These are phyloP conservation scores for Papilio xuthus DNA, from an alignment of 1,140 invertebrate species.

Conservation along the genomic window DNA sequence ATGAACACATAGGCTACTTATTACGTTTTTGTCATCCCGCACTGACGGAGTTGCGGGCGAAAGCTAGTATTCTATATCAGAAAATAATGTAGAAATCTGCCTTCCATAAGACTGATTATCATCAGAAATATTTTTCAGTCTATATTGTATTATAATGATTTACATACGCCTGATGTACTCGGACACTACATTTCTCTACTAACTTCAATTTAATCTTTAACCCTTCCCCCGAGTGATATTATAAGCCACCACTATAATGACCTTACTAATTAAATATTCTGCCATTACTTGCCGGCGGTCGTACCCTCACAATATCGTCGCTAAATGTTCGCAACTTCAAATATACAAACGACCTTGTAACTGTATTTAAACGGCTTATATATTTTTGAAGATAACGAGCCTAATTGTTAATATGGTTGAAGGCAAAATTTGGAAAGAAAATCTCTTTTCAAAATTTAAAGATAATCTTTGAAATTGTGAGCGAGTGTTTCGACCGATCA, in stretches of 20 bases:
- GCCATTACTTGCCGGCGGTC: slow-evolving; percentile 15
- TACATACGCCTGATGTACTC: slow-evolving; percentile 5
- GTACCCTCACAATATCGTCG: slow-evolving; percentile 17
- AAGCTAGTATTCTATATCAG: no score
- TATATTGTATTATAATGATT: background rate
- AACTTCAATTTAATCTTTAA: slow-evolving; percentile 37
- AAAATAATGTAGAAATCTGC: no score
- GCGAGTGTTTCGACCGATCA: no score
- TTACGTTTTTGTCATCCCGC: no score
- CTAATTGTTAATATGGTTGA: background rate
- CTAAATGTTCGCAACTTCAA: slow-evolving; percentile 26
- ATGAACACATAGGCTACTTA: no score
- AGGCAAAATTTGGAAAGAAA: background rate
- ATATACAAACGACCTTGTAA: slow-evolving; percentile 11
- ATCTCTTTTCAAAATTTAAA: background rate
- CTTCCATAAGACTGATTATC: no score
- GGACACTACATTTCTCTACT: background rate
- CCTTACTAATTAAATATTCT: slow-evolving; percentile 36
- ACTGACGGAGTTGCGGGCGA: no score
- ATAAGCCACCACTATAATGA: slow-evolving; percentile 37
- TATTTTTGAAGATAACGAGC: background rate
- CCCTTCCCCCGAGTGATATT: slow-evolving; percentile 17
- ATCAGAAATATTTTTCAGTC: background rate
- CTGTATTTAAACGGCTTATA: slow-evolving; percentile 21
- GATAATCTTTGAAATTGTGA: background rate